Base-by-base conservation (phyloP, 2,888 invertebrate species). In the Chymomyza amoena region DNA sequence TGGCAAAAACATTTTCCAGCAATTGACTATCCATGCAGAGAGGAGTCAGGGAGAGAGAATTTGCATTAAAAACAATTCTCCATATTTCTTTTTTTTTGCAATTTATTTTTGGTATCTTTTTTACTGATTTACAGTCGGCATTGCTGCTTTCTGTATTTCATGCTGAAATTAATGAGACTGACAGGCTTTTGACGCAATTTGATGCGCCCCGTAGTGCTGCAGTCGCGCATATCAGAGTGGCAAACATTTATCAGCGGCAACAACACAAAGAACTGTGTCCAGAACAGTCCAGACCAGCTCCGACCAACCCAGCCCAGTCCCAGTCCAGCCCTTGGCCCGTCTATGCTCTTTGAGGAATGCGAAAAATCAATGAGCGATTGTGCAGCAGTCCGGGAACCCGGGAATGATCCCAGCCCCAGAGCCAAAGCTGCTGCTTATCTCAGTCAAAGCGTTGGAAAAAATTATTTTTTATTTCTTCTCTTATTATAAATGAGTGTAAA, bases 171-270 rank as follows among this genome's bases (percentile, higher is more conserved):
- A 84, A 84, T 89, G 84, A 89, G 89, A 74, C 86, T 82, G 89
- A 76, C 84, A 83, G 79, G 75, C 89, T 78, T 82, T 85, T 84
- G 88, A 87, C 86, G 84, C 86, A 80, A 83, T 87, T 87, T 80
- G 74, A 80, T 84, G 80, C 84, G 50, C 50, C 84, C 81, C 84
- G 85, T 72, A 81, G 87, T 88, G 79, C 65, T 72, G 72, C 57
- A 9, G 68, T n/a, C 65, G 81, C 66, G 67, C 72, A 70, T 81
- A 66, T 77, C 80, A 72, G 78, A 78, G 81, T 84, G 75, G 72
- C 84, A 88, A 88, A 88, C 83, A 83, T 83, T 83, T 83, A 83
- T 83, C 83, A 83, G 76, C 73, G 7, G 70, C 54, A 54, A 25
- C 25, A 36, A 57, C 73, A 83, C 85, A 88, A 83, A 87, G 83